Conservation (phyloP, 1,140 invertebrate species). For the Subanguina moxae region DNA sequence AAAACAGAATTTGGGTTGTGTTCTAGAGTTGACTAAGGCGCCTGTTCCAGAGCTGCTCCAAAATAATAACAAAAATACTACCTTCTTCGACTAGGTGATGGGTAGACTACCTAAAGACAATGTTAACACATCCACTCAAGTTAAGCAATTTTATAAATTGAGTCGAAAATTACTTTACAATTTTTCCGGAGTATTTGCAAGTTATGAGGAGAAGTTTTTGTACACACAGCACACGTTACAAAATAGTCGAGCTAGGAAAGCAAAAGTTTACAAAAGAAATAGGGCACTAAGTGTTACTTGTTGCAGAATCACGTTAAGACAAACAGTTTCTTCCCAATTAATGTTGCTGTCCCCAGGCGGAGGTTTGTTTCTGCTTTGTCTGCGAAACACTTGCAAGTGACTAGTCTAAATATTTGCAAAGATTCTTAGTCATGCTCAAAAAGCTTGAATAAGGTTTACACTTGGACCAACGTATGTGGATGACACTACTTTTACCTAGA, state of each 20-base stretch:
- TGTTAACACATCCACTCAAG: background rate
- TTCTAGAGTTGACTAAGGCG: too few species aligned
- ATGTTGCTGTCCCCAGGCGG: constrained; percentile 83
- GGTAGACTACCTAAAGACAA: constrained; percentile 75
- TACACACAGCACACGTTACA: constrained; percentile 91
- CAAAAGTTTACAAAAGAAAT: constrained; percentile 2
- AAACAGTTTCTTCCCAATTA: constrained; percentile 98
- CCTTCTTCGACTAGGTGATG: constrained; percentile 80
- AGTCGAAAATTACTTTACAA: constrained; percentile 69
- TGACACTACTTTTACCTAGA: too few species aligned
- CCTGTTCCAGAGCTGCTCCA: too few species aligned
- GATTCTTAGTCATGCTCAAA: background rate
- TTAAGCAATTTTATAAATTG: constrained; percentile 4
- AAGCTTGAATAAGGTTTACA: too few species aligned
- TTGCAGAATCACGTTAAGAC: constrained; percentile 94
- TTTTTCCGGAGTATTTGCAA: constrained; percentile 86
- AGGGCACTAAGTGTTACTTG: too few species aligned
- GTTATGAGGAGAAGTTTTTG: constrained; percentile 89
- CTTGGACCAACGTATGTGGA: too few species aligned
- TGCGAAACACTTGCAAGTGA: constrained; percentile 71
- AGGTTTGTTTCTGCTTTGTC: constrained; percentile 90
- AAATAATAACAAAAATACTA: background rate
- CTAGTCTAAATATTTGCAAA: constrained; percentile 30
- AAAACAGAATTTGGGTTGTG: too few species aligned
- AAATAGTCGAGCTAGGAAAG: constrained; percentile 75